Conservation (phyloP, 2,888 invertebrate species). For the Muschampia plurimacula region DNA sequence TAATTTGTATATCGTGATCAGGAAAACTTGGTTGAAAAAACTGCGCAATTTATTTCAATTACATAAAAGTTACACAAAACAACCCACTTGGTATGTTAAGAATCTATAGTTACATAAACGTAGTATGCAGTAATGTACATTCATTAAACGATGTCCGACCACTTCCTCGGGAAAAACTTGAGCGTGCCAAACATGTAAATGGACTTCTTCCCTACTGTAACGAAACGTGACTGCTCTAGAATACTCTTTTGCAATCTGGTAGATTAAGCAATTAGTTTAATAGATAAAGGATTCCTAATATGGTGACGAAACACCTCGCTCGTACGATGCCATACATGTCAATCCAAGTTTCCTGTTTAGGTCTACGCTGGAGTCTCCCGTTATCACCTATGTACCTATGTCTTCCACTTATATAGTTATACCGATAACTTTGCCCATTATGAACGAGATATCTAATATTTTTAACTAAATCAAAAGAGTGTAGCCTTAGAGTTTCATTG, state of each 20-base stretch:
- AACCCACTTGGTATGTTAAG: background rate
- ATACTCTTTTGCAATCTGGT: slow-evolving; percentile 8
- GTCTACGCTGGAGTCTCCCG: slow-evolving; percentile 60
- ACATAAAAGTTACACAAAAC: slow-evolving; percentile 30
- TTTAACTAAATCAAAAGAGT: slow-evolving; percentile 3
- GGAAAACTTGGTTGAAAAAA: background rate
- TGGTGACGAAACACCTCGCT: slow-evolving; percentile 28
- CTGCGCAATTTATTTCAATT: slow-evolving; percentile 6
- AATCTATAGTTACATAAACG: slow-evolving; percentile 25
- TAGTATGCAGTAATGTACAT: slow-evolving; percentile 20
- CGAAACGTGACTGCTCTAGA: slow-evolving; percentile 15
- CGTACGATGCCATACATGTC: slow-evolving; percentile 41
- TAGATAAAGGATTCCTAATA: slow-evolving; percentile 37
- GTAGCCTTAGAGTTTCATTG: slow-evolving; percentile 5
- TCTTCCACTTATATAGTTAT: slow-evolving; percentile 40
- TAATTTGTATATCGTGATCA: background rate
- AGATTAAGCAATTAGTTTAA: slow-evolving; percentile 34
- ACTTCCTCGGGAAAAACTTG: slow-evolving; percentile 31
- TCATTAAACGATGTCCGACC: slow-evolving; percentile 27
- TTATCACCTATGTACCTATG: slow-evolving; percentile 61
- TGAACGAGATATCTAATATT: slow-evolving; percentile 43
- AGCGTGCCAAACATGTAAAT: slow-evolving; percentile 38
- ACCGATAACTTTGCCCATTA: slow-evolving; percentile 49
- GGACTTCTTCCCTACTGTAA: slow-evolving; percentile 14
- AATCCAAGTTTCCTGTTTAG: slow-evolving; percentile 66